phyloP scores from a whole-genome alignment of 2,797 vertebrate species.

The Aplochiton taeniatus region DNA sequence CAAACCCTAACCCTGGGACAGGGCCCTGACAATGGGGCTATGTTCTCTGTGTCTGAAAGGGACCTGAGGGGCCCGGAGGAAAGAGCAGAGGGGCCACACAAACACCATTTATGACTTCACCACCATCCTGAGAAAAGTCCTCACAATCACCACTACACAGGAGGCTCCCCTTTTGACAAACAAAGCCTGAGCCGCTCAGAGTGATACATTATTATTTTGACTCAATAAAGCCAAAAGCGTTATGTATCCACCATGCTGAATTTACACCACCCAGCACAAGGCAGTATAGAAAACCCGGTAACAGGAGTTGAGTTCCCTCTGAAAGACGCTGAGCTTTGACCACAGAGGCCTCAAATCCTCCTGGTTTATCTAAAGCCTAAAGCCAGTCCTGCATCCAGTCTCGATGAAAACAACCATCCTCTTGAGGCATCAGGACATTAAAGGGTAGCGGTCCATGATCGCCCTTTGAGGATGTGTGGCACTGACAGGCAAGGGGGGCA shows the following conservation, averaged over 20 bases:
- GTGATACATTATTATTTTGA: no score
- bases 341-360: no score
- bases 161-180: constrained; percentile 28
- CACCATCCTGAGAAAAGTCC: neutral
- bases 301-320: no score
- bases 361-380: no score
- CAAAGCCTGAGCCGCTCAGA: neutral
- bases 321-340: no score
- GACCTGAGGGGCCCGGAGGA: constrained; percentile 22
- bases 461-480: constrained; percentile 45
- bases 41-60: constrained; percentile 50
- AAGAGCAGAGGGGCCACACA: constrained; percentile 1
- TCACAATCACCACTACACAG: no score
- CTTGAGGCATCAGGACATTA: constrained; percentile 14
- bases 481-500: constrained; percentile 37
- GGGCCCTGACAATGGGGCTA: constrained; percentile 51
- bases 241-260: no score
- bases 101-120: constrained; percentile 32
- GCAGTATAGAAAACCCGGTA: constrained; percentile 12
- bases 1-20: constrained; percentile 36
- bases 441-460: constrained; percentile 23
- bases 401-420: constrained; percentile 8
- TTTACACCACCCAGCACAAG: neutral
- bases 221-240: no score
- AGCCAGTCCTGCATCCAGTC: no score